Conservation (phyloP, 2,113 vertebrate genomes). For the Etheostoma spectabile region DNA sequence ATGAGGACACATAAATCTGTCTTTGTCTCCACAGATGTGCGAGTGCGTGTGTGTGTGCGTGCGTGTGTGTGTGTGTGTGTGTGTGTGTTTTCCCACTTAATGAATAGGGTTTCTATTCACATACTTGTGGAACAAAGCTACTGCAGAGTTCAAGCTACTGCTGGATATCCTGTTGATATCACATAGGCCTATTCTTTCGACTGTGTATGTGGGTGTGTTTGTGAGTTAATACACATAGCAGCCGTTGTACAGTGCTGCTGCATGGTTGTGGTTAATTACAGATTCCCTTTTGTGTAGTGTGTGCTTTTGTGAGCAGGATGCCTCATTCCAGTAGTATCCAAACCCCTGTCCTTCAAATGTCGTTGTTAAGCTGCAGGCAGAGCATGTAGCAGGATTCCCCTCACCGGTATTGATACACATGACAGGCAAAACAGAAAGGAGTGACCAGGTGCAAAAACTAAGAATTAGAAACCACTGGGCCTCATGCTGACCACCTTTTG, state of each 20-base stretch:
- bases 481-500: neutral
- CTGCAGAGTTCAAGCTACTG: conserved; percentile 70
- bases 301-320: conserved; percentile 28
- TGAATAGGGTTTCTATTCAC: conserved; percentile 79
- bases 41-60: conserved; percentile 21
- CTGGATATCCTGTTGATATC: conserved; percentile 82
- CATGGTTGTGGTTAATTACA: conserved; percentile 67
- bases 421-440: neutral
- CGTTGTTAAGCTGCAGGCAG: conserved; percentile 22
- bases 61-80: conserved; percentile 17
- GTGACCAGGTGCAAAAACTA: neutral
- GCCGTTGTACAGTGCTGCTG: conserved; percentile 56
- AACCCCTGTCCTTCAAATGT: conserved; percentile 45
- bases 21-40: conserved; percentile 66
- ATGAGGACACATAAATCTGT: conserved; percentile 63
- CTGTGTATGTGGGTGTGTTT: conserved; percentile 49
- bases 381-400: conserved; percentile 26
- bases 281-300: conserved; percentile 64
- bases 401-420: neutral
- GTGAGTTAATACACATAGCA: conserved; percentile 59
- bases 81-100: conserved; percentile 46
- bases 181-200: conserved; percentile 73
- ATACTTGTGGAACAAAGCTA: conserved; percentile 73
- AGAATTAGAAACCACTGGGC: neutral
- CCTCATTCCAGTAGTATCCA: conserved; percentile 31